Percentiles rank a stretch among this genome's conserved stretches.
These are phyloP conservation scores for Aptenodytes forsteri DNA, from an alignment of 2,113 vertebrate species.

Conservation along the genomic window DNA sequence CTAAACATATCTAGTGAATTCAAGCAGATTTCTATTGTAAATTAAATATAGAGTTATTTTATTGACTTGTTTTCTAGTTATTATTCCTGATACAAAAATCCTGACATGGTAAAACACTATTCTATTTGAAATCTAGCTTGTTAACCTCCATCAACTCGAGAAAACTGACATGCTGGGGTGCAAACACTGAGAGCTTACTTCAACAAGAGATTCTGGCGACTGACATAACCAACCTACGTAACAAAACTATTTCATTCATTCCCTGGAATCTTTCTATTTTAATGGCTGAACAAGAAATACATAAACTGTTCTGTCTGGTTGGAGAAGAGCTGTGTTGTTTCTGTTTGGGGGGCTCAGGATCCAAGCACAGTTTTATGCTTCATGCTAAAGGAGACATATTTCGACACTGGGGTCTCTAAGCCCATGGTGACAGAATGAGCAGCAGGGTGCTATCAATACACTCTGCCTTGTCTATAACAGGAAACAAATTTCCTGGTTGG, in stretches of 20 bases:
- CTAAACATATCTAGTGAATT: neutral
- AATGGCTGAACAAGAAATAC: conserved; percentile 52
- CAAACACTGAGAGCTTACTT: conserved; percentile 35
- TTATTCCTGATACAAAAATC: neutral
- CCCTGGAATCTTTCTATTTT: conserved; percentile 30
- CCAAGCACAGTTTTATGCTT: neutral
- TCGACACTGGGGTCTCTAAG: neutral
- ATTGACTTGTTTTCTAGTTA: neutral
- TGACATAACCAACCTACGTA: conserved; percentile 1
- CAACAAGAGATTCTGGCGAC: neutral
- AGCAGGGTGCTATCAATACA: conserved; percentile 33
- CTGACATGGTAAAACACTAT: neutral
- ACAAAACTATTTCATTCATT: conserved; percentile 32
- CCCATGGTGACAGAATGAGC: neutral
- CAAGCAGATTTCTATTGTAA: neutral
- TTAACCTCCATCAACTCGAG: conserved; percentile 19
- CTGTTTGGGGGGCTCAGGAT: neutral
- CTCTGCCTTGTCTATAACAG: conserved; percentile 32
- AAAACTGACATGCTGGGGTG: neutral
- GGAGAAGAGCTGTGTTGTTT: neutral
- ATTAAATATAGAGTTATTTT: neutral
- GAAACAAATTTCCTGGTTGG: conserved; percentile 31
- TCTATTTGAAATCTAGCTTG: conserved; percentile 20
- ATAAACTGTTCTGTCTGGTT: conserved; percentile 10
- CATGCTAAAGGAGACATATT: neutral